Evolutionary conservation across 2,797 vertebrate genomes (phyloP), one percentile per base, ranked within the genome.

Genomic region (Odontamblyopus rebecca): DNA sequence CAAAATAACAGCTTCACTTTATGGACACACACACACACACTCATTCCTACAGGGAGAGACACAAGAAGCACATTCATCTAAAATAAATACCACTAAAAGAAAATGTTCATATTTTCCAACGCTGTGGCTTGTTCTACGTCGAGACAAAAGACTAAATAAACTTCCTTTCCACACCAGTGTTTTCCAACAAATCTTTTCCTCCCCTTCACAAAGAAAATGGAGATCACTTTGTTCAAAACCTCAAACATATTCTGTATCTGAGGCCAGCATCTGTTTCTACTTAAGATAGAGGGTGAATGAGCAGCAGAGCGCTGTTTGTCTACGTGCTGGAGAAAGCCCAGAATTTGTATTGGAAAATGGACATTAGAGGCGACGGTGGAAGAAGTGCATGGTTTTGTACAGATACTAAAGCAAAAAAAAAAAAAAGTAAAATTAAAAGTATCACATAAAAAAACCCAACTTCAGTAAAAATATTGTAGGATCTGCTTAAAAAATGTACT

Each of bases 211-310:
- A 38, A 62, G 32, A 38, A 38, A 62, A 62, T n/a, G 30, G 6
- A 38, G 61, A 35, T 38, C 19, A 62, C 61, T 62, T 62, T 38
- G 61, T 62, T n/a, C 32, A 62, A 38, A 38, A 38, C 61, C 61
- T 35, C 61, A 62, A 62, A 62, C 30, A 62, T 19, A 38, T 62
- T 4, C 18, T 38, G 61, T n/a, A 38, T 62, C 30, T 38, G 11
- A 13, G n/a, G 18, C 18, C 30, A 38, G 61, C 30, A 38, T 35
- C 61, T 62, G 61, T 62, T 62, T 38, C 61, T 19, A 35, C 61
- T 62, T 62, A 30, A 61, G 59, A 62, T 11, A 61, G 5, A 32
- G 30, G 9, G 30, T 19, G 18, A 38, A 61, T 11, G 6, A 38
- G 61, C 38, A 2, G 32, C 30, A 62, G 32, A n/a, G 8, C 32